phyloP scores from a whole-genome alignment of 1,140 invertebrate species.

The Orchesella cincta region DNA sequence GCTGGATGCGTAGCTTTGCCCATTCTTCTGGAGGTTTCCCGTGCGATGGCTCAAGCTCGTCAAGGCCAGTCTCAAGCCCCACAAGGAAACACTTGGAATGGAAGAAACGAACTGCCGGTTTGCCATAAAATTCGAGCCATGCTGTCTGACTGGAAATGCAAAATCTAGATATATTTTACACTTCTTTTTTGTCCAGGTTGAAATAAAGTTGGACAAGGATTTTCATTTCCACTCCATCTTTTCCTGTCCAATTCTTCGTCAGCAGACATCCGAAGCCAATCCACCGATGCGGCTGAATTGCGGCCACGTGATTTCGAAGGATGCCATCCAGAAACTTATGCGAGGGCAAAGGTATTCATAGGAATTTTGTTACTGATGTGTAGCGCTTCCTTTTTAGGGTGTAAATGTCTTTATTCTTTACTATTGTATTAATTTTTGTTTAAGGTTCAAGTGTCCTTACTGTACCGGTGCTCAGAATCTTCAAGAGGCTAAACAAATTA shows the following conservation, averaged over 20 bases:
- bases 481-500: conserved; percentile 83
- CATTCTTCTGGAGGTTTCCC: conserved; percentile 88
- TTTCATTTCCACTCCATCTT: conserved; percentile 95
- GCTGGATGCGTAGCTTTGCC: conserved; percentile 91
- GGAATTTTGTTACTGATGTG: too few species aligned
- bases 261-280: conserved; percentile 94
- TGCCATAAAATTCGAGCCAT: background rate
- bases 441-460: conserved; percentile 95
- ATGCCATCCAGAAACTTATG: conserved; percentile 92
- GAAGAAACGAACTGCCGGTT: conserved; percentile 94
- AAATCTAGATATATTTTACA: conserved; percentile 42
- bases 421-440: too few species aligned
- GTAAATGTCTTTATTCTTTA: too few species aligned
- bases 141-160: background rate
- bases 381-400: too few species aligned
- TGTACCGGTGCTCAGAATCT: conserved; percentile 95
- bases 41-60: conserved; percentile 93
- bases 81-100: conserved; percentile 88
- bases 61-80: too few species aligned
- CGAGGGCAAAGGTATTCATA: conserved; percentile 82
- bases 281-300: conserved; percentile 95
- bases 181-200: conserved; percentile 79
- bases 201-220: conserved; percentile 84
- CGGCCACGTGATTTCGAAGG: conserved; percentile 96
- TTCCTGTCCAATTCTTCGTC: conserved; percentile 94